Conservation (phyloP, 2,797 vertebrate genomes). For the Syncerus caffer region DNA sequence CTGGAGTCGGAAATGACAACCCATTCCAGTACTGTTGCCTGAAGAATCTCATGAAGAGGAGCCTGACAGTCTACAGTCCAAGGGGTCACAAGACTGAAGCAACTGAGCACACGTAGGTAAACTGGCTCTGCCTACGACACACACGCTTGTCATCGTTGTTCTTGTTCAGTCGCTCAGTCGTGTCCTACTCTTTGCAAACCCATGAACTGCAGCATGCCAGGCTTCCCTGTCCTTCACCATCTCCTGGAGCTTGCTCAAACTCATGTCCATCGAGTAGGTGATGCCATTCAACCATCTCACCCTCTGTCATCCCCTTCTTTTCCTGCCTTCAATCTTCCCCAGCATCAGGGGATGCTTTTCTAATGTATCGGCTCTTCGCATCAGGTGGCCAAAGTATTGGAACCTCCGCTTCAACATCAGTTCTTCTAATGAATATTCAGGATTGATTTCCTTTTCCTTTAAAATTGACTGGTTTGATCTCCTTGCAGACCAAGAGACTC, state of each 20-base stretch:
- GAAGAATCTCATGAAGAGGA: neutral
- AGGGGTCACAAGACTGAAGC: neutral
- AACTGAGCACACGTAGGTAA: fast-evolving
- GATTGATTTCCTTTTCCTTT: neutral
- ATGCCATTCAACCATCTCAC: neutral
- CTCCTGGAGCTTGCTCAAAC: neutral
- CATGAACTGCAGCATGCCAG: fast-evolving
- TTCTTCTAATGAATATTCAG: neutral
- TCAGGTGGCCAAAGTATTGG: neutral
- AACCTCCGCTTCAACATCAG: neutral
- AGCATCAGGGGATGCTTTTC: neutral
- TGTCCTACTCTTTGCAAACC: neutral
- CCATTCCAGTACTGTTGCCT: neutral
- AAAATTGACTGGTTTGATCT: neutral
- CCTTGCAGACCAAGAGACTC: neutral
- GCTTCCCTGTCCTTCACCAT: neutral
- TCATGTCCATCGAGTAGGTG: neutral
- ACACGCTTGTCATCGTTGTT: neutral
- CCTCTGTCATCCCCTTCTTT: neutral
- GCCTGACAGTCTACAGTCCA: neutral
- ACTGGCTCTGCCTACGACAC: neutral
- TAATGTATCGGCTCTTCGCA: neutral
- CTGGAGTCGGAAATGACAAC: neutral
- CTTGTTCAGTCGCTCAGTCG: fast-evolving
- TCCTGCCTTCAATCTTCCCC: neutral